These are phyloP conservation scores for Eclectus roratus DNA, from an alignment of 2,113 vertebrate genomes.

Conservation along the genomic window DNA sequence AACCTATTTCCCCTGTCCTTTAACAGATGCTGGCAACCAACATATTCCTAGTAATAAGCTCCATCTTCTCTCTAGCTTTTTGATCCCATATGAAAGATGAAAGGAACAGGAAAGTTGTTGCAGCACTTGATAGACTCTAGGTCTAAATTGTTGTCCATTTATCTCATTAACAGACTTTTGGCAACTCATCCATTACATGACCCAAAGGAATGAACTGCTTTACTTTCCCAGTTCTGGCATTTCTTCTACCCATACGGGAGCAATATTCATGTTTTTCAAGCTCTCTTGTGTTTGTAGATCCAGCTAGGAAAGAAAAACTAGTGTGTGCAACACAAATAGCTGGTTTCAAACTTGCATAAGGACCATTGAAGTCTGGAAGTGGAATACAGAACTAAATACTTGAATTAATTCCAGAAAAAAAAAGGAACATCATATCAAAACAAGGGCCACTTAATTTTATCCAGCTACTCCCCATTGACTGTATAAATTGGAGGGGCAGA, in stretches of 20 bases:
- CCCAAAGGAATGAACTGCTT: neutral
- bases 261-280: neutral
- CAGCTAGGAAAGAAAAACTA: neutral
- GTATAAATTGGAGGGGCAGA: neutral
- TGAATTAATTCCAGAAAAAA: neutral
- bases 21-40: neutral
- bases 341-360: neutral
- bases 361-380: neutral
- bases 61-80: neutral
- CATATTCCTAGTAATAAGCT: neutral
- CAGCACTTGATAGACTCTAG: neutral
- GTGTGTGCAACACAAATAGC: neutral
- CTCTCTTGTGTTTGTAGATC: neutral
- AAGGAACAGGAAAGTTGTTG: neutral
- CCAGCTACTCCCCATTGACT: neutral
- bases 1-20: neutral
- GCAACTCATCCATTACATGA: neutral
- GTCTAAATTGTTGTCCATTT: neutral
- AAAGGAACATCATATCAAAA: neutral
- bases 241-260: neutral
- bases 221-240: neutral
- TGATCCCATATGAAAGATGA: neutral
- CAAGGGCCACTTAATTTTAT: neutral
- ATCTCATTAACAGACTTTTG: neutral
- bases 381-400: neutral